phyloP scores from a whole-genome alignment of 2,113 vertebrate species.

The Seriola aureovittata region DNA sequence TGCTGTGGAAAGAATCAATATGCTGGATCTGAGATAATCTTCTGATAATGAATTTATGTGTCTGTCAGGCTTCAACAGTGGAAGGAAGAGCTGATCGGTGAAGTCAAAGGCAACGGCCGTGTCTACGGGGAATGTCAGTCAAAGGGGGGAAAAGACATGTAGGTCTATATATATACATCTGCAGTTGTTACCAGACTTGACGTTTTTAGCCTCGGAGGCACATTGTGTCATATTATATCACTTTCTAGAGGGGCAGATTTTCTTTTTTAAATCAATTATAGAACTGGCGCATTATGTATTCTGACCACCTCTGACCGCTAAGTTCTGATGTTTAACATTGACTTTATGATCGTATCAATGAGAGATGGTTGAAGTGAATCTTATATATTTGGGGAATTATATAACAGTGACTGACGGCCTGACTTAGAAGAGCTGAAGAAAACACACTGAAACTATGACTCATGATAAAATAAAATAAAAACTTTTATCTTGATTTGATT shows the following conservation, averaged over 20 bases:
- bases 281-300: slow-evolving; percentile 10
- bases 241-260: background rate
- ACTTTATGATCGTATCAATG: background rate
- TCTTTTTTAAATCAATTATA: slow-evolving; percentile 25
- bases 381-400: background rate
- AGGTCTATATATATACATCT: slow-evolving; percentile 41
- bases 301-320: slow-evolving; percentile 22
- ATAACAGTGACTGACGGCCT: background rate
- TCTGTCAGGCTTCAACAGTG: slow-evolving; percentile 21
- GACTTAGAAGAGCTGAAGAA: background rate
- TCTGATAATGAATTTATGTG: slow-evolving; percentile 36
- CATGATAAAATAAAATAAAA: background rate
- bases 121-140: slow-evolving; percentile 59
- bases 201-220: slow-evolving; percentile 32
- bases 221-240: slow-evolving; percentile 43
- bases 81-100: slow-evolving; percentile 16
- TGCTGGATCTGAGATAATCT: slow-evolving; percentile 35
- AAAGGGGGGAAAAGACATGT: slow-evolving; percentile 32
- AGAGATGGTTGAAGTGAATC: background rate
- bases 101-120: slow-evolving; percentile 22
- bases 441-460: background rate
- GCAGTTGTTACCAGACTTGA: slow-evolving; percentile 37
- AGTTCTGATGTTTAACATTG: background rate
- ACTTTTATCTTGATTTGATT: background rate
- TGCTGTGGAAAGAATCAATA: slow-evolving; percentile 38